Percentiles rank a stretch among this genome's conserved stretches.
These are phyloP conservation scores for Apaloderma vittatum DNA, from an alignment of 2,113 vertebrate species.

Conservation along the genomic window DNA sequence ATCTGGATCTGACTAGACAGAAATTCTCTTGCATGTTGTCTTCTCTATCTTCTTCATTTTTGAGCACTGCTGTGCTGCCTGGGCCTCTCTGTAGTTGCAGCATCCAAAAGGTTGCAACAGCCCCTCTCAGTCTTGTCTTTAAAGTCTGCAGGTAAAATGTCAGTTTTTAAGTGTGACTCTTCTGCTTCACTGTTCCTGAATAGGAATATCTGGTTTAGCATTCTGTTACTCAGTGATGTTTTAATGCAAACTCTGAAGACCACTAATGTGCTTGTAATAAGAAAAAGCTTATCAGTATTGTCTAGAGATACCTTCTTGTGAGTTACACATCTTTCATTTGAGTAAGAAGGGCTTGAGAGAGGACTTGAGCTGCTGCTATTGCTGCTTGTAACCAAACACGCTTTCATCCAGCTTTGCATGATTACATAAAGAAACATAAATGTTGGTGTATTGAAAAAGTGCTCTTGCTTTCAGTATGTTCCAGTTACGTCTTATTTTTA, in stretches of 20 bases:
- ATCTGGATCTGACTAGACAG: not conserved
- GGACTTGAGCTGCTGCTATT: constrained; percentile 61
- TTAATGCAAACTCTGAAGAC: not conserved
- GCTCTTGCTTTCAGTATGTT: constrained; percentile 64
- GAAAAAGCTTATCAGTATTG: not conserved
- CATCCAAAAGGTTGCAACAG: constrained; percentile 56
- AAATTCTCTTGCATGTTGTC: constrained; percentile 73
- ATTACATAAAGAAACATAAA: constrained; percentile 52
- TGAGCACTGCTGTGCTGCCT: constrained; percentile 67
- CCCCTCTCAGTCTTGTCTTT: constrained; percentile 78
- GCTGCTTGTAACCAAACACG: constrained; percentile 29
- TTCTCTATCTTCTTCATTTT: constrained; percentile 66
- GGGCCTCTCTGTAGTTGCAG: constrained; percentile 64
- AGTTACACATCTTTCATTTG: not conserved
- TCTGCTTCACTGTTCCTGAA: not conserved
- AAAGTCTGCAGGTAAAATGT: constrained; percentile 6
- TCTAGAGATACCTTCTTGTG: not conserved
- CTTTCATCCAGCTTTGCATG: constrained; percentile 81
- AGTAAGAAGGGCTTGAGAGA: constrained; percentile 77
- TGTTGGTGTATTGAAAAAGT: constrained; percentile 65
- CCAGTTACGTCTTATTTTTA: constrained; percentile 47
- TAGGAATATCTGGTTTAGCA: not conserved
- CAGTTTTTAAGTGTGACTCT: not conserved
- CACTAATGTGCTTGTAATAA: not conserved
- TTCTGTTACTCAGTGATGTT: not conserved